Evolutionary conservation across 2,797 vertebrate species (phyloP), one percentile per base, ranked within the genome.

Genomic region (Novumbra hubbsi): DNA sequence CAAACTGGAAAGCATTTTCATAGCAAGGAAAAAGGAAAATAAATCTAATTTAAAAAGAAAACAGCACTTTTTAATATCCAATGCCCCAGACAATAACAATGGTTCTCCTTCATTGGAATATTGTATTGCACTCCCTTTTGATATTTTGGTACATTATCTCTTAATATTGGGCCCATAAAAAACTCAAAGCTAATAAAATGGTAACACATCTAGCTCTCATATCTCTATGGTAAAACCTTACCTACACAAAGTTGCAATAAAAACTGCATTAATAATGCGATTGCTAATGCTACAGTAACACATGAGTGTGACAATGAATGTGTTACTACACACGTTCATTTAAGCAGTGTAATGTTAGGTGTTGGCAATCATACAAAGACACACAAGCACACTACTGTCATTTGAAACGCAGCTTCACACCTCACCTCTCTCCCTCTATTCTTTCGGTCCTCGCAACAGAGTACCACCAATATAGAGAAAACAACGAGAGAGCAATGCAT

Each of bases 401-500:
- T 24, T 24, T 3, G 9, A 14, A 9, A 21, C 38, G 48, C 32
- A 67, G 11, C 14, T 34, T 4, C 34, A 12, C n/a, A 48, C 21
- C 41, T 68, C 12, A 41, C n/a, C 9, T 12, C 12, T n/a, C 19
- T 41, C 34, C 30, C 24, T 60, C 45, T 34, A n/a, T 14, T 49
- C n/a, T 32, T 30, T 9, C 28, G 24, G 34, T 9, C 55, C 55
- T 24, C 14, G 50, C 74, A 65, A 21, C 73, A 32, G 87, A 93
- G 76, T 91, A 95, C 76, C 97, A 91, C 93, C 95, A 98, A 76
- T 90, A 95, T 80, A 96, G 71, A 38, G 96, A 96, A 76, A 96
- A 93, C 41, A 94, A 66, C 67, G 96, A 98, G 78, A 98, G 90
- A 0, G 85, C 91, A 82, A 95, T 93, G 77, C 96, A 96, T 14